Conservation (phyloP, 1,140 invertebrate genomes). For the Diorhabda sublineata region DNA sequence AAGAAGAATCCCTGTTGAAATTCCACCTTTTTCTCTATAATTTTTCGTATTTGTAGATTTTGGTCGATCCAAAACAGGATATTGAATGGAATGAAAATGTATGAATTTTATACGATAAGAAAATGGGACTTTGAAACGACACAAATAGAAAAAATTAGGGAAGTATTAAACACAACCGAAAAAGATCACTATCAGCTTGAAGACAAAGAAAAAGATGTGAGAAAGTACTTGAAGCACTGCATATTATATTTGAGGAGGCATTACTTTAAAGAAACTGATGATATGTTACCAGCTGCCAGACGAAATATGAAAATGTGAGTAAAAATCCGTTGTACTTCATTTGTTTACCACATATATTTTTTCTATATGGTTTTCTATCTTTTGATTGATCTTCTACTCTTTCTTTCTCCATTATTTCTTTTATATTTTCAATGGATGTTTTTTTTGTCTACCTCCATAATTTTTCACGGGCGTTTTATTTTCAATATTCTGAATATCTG, state of each 20-base stretch:
- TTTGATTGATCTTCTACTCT: too few species aligned
- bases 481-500: too few species aligned
- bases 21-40: too few species aligned
- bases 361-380: too few species aligned
- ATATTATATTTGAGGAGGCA: conserved; percentile 47
- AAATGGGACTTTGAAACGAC: conserved; percentile 49
- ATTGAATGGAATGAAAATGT: conserved; percentile 39
- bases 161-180: conserved; percentile 44
- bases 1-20: too few species aligned
- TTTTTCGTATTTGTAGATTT: neutral
- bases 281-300: conserved; percentile 52
- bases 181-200: conserved; percentile 45
- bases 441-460: too few species aligned
- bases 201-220: conserved; percentile 44
- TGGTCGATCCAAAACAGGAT: neutral
- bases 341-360: too few species aligned
- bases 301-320: conserved; percentile 47
- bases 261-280: conserved; percentile 54
- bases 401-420: too few species aligned
- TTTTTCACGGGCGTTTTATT: too few species aligned
- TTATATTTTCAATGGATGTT: too few species aligned
- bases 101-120: conserved; percentile 50
- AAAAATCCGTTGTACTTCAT: neutral
- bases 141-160: conserved; percentile 34
- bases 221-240: conserved; percentile 45